These are phyloP conservation scores for Torymus auratus DNA, from an alignment of 2,888 invertebrate species.

Conservation along the genomic window DNA sequence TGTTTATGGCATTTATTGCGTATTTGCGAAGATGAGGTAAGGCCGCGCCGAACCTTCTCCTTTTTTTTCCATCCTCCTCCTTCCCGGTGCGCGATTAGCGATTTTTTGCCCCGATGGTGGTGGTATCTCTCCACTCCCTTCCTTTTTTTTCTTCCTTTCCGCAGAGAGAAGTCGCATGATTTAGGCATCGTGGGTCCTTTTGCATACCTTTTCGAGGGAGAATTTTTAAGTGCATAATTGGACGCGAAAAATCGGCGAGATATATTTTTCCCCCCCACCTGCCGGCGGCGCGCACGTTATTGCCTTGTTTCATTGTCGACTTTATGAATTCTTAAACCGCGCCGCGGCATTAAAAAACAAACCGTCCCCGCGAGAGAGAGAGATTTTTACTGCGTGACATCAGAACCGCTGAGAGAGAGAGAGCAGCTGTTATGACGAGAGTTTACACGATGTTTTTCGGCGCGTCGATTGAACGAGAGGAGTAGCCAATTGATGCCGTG, in stretches of 20 bases:
- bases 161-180: slow-evolving; percentile 12
- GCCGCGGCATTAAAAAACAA: neutral
- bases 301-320: neutral
- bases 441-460: too few species aligned
- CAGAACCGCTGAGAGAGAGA: too few species aligned
- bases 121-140: neutral
- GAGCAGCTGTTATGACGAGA: too few species aligned
- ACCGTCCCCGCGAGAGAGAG: too few species aligned
- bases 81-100: neutral
- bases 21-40: slow-evolving; percentile 50
- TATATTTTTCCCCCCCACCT: neutral
- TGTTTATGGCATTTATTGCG: slow-evolving; percentile 57
- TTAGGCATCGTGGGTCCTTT: slow-evolving; percentile 2
- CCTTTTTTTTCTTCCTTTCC: neutral
- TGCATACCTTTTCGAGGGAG: neutral
- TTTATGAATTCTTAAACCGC: neutral
- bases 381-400: too few species aligned
- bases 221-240: neutral
- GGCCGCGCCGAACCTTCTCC: neutral
- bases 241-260: neutral
- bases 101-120: neutral
- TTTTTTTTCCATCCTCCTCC: neutral
- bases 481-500: too few species aligned
- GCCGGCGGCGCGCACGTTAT: neutral
- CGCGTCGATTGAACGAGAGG: too few species aligned